phyloP scores from a whole-genome alignment of 2,113 vertebrate genomes.

The Smithornis capensis region DNA sequence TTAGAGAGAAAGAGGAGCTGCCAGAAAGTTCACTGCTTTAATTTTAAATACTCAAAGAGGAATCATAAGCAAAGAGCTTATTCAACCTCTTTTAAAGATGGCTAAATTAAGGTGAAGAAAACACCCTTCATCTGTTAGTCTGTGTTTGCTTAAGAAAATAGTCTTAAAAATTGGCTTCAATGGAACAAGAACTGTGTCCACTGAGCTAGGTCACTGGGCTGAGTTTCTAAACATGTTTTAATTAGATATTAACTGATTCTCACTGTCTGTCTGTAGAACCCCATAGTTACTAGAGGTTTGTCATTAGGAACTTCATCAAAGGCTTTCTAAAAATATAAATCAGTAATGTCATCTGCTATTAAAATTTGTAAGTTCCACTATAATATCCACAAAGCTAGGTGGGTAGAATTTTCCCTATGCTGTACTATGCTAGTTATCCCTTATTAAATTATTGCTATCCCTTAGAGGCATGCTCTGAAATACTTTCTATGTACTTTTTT shows the following conservation, averaged over 20 bases:
- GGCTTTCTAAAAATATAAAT: conserved; percentile 66
- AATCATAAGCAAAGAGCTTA: not conserved
- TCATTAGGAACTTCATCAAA: conserved; percentile 68
- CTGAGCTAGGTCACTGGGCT: not conserved
- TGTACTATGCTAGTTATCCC: conserved; percentile 37
- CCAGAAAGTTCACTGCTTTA: not conserved
- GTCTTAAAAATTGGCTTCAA: not conserved
- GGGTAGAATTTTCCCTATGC: conserved; percentile 17
- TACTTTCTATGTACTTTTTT: conserved; percentile 31
- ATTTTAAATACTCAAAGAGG: not conserved
- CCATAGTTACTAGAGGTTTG: conserved; percentile 39
- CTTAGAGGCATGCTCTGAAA: conserved; percentile 55
- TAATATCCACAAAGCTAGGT: conserved; percentile 47
- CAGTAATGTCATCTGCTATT: conserved; percentile 62
- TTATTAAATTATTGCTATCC: conserved; percentile 64
- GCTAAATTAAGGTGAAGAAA: not conserved
- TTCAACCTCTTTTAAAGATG: not conserved
- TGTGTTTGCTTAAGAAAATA: not conserved
- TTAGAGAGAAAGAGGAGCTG: not conserved
- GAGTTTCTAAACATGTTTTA: not conserved
- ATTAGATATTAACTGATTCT: not conserved
- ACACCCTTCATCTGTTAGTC: not conserved
- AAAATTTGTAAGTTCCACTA: conserved; percentile 46
- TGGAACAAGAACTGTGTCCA: not conserved
- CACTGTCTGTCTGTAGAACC: not conserved